Evolutionary conservation across 2,113 vertebrate genomes (phyloP).

Genomic region (human): DNA sequence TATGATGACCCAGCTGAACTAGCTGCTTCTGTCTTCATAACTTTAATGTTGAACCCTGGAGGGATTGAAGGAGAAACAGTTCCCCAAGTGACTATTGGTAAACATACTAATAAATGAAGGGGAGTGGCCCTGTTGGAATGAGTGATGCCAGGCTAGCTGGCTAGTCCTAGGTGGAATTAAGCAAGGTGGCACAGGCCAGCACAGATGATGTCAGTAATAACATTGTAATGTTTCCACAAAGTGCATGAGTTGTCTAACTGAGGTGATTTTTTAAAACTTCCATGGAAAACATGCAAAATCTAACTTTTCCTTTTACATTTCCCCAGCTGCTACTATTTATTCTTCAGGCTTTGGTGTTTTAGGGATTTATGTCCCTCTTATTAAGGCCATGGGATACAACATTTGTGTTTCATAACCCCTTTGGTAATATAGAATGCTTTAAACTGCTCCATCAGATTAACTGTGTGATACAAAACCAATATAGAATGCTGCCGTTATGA

Average conservation of each 20-base stretch:
- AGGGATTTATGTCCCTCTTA: background rate
- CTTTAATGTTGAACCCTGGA: background rate
- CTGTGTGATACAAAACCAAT: background rate
- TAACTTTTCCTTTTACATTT: background rate
- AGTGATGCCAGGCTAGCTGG: background rate
- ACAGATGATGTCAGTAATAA: background rate
- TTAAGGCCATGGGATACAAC: background rate
- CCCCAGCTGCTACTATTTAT: background rate
- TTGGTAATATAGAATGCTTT: background rate
- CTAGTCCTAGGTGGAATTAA: background rate
- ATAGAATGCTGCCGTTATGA: background rate
- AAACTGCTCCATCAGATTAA: background rate
- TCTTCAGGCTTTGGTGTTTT: background rate
- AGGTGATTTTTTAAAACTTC: background rate
- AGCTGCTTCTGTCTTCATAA: background rate
- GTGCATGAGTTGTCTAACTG: background rate
- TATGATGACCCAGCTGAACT: background rate
- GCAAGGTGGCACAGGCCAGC: background rate
- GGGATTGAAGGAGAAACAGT: background rate
- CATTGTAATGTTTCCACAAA: background rate
- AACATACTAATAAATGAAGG: background rate
- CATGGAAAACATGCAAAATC: slow-evolving; percentile 25
- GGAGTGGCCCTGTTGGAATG: background rate
- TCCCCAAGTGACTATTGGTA: background rate
- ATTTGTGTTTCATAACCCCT: background rate